phyloP scores from a whole-genome alignment of 1,140 invertebrate genomes.

The Drosophila parabipectinata region DNA sequence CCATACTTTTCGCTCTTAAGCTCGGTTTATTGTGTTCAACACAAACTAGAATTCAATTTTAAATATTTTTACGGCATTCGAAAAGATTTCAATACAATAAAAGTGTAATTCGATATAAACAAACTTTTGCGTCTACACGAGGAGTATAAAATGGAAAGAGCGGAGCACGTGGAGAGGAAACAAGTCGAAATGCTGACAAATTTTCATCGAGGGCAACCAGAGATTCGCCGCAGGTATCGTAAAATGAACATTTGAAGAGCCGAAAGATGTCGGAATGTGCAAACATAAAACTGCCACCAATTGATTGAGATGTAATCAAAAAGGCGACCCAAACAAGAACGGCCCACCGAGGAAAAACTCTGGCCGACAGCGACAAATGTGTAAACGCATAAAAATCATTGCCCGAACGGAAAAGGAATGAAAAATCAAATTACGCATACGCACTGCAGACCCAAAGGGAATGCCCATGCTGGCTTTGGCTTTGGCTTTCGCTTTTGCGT shows the following conservation, averaged over 20 bases:
- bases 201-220: slow-evolving; percentile 45
- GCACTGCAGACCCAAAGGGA: slow-evolving; percentile 41
- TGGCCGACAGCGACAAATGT: slow-evolving; percentile 42
- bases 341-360: slow-evolving; percentile 16
- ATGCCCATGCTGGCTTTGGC: slow-evolving; percentile 25
- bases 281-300: slow-evolving; percentile 80
- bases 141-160: slow-evolving; percentile 17
- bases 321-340: slow-evolving; percentile 45
- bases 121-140: slow-evolving; percentile 49
- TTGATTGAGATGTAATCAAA: slow-evolving; percentile 82
- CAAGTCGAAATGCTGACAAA: slow-evolving; percentile 66
- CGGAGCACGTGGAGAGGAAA: slow-evolving; percentile 32
- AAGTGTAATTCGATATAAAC: slow-evolving; percentile 75
- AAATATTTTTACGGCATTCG: slow-evolving; percentile 47
- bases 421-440: slow-evolving; percentile 73
- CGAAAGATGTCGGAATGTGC: slow-evolving; percentile 78
- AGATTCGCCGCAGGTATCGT: slow-evolving; percentile 70
- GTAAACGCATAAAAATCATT: slow-evolving; percentile 69
- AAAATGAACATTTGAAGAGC: slow-evolving; percentile 71
- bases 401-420: slow-evolving; percentile 43
- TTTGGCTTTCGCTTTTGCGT: slow-evolving; percentile 9
- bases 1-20: neutral
- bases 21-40: slow-evolving; percentile 5
- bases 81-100: slow-evolving; percentile 60
- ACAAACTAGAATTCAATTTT: slow-evolving; percentile 52